Evolutionary conservation across 2,888 invertebrate genomes (phyloP).

Genomic region (Drosophila seclusa): DNA sequence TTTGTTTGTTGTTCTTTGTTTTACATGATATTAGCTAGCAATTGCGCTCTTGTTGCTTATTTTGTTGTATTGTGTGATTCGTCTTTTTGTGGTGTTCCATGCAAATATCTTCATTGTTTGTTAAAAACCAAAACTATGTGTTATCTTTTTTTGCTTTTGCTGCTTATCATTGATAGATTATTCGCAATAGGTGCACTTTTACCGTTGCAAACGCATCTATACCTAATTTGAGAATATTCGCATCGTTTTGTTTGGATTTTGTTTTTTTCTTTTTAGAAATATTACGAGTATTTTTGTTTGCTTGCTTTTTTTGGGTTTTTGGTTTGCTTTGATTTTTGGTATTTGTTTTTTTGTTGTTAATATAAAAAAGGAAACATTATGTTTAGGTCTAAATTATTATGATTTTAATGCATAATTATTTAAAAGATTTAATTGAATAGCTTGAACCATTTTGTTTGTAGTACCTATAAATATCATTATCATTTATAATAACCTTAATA

Average conservation of each 20-base stretch:
- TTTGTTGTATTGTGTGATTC: constrained; percentile 33
- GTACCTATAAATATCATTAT: constrained; percentile 73
- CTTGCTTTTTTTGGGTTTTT: constrained; percentile 38
- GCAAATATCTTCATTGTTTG: constrained; percentile 48
- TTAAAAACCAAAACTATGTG: constrained; percentile 69
- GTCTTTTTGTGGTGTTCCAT: constrained; percentile 44
- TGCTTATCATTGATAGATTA: constrained; percentile 75
- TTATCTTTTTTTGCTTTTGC: constrained; percentile 57
- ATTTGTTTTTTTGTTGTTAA: constrained; percentile 50
- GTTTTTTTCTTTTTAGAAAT: constrained; percentile 36
- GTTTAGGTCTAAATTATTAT: constrained; percentile 77
- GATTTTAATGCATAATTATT: constrained; percentile 76
- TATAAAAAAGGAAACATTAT: constrained; percentile 79
- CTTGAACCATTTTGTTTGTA: constrained; percentile 72
- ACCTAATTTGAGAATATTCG: constrained; percentile 65
- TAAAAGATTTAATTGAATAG: constrained; percentile 75
- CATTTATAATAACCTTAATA: constrained; percentile 72
- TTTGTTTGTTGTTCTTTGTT: constrained; percentile 73
- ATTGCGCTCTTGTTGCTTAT: constrained; percentile 59
- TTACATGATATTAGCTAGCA: constrained; percentile 80
- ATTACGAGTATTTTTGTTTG: constrained; percentile 56
- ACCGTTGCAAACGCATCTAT: constrained; percentile 66
- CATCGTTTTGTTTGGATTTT: constrained; percentile 24
- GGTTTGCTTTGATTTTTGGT: constrained; percentile 11
- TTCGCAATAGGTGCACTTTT: constrained; percentile 71